Evolutionary conservation across 2,888 invertebrate genomes (phyloP).

Genomic region (Philopedon plagiatum): DNA sequence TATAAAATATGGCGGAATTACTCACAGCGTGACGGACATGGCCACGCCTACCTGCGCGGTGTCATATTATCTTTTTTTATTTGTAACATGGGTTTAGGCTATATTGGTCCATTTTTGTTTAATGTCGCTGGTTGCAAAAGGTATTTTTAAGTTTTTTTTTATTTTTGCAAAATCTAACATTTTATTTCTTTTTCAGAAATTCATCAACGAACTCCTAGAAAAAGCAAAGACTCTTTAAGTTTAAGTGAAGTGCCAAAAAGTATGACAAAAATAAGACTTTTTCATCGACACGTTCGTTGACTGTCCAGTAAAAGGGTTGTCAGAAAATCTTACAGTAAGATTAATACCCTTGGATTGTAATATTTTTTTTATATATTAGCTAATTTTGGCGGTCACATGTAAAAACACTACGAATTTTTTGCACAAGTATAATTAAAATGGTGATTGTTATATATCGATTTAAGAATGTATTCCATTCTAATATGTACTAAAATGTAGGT

Average conservation of each 20-base stretch:
- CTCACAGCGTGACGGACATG: too few relatives aligned
- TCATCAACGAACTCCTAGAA: constrained; percentile 90
- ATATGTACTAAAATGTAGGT: constrained; percentile 18
- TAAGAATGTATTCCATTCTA: constrained; percentile 31
- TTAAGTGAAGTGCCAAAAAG: constrained; percentile 67
- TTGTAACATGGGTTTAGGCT: too few relatives aligned
- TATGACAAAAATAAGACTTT: constrained; percentile 27
- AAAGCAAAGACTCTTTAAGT: constrained; percentile 89
- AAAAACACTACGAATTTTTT: constrained; percentile 28
- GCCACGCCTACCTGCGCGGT: too few relatives aligned
- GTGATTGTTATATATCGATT: constrained; percentile 29
- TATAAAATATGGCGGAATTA: too few relatives aligned
- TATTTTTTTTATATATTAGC: neutral
- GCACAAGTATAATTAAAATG: constrained; percentile 31
- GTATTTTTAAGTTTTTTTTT: neutral
- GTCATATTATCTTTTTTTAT: too few relatives aligned
- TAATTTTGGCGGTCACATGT: constrained; percentile 21
- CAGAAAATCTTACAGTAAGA: constrained; percentile 31
- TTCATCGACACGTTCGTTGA: constrained; percentile 16
- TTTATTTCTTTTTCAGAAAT: constrained; percentile 83
- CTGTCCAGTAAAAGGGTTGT: constrained; percentile 1
- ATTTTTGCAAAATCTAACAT: too few relatives aligned
- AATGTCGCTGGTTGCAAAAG: too few relatives aligned
- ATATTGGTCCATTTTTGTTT: too few relatives aligned
- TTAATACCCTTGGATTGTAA: constrained; percentile 15